phyloP scores from a whole-genome alignment of 2,888 invertebrate genomes.

The Plutella xylostella region DNA sequence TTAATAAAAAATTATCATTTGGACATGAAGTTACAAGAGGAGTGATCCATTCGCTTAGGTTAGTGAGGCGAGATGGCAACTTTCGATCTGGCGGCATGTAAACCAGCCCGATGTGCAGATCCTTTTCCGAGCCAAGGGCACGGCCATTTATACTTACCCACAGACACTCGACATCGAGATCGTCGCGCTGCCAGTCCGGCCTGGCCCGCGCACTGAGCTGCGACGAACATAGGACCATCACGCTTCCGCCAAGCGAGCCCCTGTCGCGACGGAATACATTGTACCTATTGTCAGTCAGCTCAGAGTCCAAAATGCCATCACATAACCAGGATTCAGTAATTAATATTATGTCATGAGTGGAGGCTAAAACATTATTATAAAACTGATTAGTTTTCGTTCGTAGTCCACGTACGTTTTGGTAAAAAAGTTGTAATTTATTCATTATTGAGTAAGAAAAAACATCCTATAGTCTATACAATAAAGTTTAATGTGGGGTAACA shows the following conservation, averaged over 20 bases:
- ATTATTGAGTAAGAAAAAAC: too few relatives aligned
- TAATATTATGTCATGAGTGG: slow-evolving; percentile 6
- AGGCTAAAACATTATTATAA: background rate
- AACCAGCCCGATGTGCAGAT: background rate
- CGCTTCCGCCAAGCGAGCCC: background rate
- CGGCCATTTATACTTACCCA: background rate
- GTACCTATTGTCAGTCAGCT: slow-evolving; percentile 5
- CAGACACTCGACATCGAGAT: background rate
- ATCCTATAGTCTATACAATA: too few relatives aligned
- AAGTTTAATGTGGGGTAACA: background rate
- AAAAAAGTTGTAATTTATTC: background rate
- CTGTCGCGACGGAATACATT: slow-evolving; percentile 8
- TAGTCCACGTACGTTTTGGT: background rate
- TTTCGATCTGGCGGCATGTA: background rate
- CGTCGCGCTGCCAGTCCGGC: background rate
- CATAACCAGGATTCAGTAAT: slow-evolving; percentile 10
- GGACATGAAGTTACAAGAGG: background rate
- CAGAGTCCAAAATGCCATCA: slow-evolving; percentile 4
- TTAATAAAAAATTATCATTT: background rate
- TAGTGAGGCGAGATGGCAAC: background rate
- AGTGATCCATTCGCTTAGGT: background rate
- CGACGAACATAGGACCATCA: background rate
- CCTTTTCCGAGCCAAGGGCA: too few relatives aligned
- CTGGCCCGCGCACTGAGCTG: background rate
- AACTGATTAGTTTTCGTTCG: background rate